Conservation (phyloP, 2,797 vertebrate species). For the Crocidura indochinensis region DNA sequence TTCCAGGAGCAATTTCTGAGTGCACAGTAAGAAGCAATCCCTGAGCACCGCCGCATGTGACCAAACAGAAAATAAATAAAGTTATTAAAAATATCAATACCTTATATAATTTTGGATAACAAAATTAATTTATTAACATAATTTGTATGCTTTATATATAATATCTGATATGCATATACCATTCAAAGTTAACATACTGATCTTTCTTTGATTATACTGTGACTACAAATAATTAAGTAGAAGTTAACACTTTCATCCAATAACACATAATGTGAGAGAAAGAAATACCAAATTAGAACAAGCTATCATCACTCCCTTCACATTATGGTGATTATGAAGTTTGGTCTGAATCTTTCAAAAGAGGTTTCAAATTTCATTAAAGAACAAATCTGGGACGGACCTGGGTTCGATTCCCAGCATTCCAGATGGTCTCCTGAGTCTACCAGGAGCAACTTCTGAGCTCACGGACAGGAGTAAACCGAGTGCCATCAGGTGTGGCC, state of each 20-base stretch:
- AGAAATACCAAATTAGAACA: constrained; percentile 40
- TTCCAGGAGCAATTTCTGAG: no score
- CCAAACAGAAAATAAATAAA: no score
- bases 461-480: no score
- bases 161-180: neutral
- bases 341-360: constrained; percentile 21
- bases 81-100: neutral
- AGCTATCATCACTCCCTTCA: constrained; percentile 21
- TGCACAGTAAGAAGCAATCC: no score
- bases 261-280: constrained; percentile 16
- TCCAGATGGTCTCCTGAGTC: no score
- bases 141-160: constrained; percentile 5
- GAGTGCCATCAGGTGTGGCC: no score
- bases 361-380: no score
- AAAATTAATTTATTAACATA: constrained; percentile 20
- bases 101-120: constrained; percentile 51
- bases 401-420: no score
- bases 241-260: constrained; percentile 53
- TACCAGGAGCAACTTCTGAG: no score
- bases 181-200: constrained; percentile 58
- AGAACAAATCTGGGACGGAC: no score
- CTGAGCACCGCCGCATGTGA: no score
- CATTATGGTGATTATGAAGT: neutral
- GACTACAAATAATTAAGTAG: constrained; percentile 59
- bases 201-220: constrained; percentile 56